Evolutionary conservation across 2,113 vertebrate genomes (phyloP), one percentile per base, ranked within the genome.

Genomic region (Tetrao urogallus): DNA sequence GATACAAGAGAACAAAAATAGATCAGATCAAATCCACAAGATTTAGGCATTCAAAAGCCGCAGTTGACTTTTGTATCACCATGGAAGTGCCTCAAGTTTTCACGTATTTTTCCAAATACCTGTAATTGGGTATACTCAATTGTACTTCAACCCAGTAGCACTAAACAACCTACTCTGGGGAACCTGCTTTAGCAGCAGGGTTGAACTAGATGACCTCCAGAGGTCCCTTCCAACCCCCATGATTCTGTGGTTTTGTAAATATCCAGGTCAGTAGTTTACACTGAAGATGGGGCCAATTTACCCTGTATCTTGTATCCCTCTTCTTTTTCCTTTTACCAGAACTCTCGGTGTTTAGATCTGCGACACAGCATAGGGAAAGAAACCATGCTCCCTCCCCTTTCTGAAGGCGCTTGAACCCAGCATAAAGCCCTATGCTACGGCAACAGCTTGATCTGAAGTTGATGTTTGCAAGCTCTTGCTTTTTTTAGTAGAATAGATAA

Each of bases 251-350:
- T 57, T 57, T 32, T 57, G 28, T 57, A 57, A 57, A 54, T 13
- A 71, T n/a, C 7, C 79, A 16, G 21, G 30, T 17, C 21, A 60
- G 32, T 17, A 86, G 24, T 7, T 78, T 64, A 34, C 21, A 38
- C 18, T 60, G 8, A 71, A 36, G 65, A 74, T 64, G 28, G 76
- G 24, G 42, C 6, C 21, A 82, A 61, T 18, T 19, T 42, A 83
- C 38, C 27, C 17, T 20, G 65, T 5, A 21, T 5, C 3, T 38
- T 36, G 34, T 25, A 9, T 34, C 4, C 36, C 19, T 42, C 19
- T 8, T 5, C 4, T 25, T 19, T 20, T 15, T 1, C 3, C 38
- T 38, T 4, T 1, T 34, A 5, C 13, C 11, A 47, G 48, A 92
- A 64, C 11, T 50, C 15, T 7, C 28, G 4, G 28, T 75, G 8